Evolutionary conservation across 2,888 invertebrate species (phyloP).

Genomic region (Mongoloraphidia duomilia): DNA sequence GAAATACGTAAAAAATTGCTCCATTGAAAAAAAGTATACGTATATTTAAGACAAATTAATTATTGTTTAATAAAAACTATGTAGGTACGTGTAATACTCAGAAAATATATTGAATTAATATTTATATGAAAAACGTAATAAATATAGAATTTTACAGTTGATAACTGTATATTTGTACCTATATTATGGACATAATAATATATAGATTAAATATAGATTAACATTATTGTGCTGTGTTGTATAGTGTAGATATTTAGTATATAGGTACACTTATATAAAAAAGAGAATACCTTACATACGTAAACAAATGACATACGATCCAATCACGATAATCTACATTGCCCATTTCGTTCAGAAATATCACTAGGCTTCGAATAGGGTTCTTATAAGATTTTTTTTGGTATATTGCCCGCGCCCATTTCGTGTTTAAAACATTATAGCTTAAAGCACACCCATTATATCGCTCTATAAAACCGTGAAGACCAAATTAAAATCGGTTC

Average conservation of each 20-base stretch:
- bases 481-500: too few relatives aligned
- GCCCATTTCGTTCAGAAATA: too few relatives aligned
- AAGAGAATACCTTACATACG: background rate
- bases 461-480: too few relatives aligned
- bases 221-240: constrained; percentile 36
- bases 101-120: constrained; percentile 1
- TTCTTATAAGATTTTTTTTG: too few relatives aligned
- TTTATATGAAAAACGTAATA: background rate
- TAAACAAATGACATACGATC: background rate
- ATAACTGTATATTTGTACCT: constrained; percentile 34
- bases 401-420: too few relatives aligned
- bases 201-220: constrained; percentile 38
- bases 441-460: too few relatives aligned
- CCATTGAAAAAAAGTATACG: constrained; percentile 17
- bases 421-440: too few relatives aligned
- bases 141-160: constrained; percentile 17
- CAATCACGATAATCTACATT: too few relatives aligned
- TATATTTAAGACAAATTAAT: constrained; percentile 16
- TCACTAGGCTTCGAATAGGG: too few relatives aligned
- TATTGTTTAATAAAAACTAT: background rate
- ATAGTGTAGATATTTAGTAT: constrained; percentile 13
- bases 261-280: constrained; percentile 1
- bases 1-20: constrained; percentile 12
- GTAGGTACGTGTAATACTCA: constrained; percentile 2
- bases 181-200: constrained; percentile 20